phyloP scores from a whole-genome alignment of 2,113 vertebrate genomes.

The Ochotona curzoniae region DNA sequence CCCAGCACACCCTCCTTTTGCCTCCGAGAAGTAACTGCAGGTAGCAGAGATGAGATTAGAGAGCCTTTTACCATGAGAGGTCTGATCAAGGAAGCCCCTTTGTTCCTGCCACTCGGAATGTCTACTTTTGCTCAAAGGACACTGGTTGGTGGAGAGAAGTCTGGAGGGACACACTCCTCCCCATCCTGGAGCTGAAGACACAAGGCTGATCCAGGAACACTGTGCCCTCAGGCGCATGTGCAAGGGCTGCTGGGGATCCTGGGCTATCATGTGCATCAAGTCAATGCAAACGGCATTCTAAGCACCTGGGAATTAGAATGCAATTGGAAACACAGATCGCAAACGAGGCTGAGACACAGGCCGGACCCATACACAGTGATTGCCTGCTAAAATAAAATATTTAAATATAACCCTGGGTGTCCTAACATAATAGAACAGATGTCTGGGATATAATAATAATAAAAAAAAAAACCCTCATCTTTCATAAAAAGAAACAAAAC shows the following conservation, averaged over 20 bases:
- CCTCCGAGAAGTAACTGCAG: neutral
- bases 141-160: fast-evolving
- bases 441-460: neutral
- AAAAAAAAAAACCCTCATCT: neutral
- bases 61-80: neutral
- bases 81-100: neutral
- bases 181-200: neutral
- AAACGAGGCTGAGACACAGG: neutral
- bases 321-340: neutral
- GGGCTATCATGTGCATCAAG: neutral
- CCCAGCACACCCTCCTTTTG: neutral
- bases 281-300: neutral
- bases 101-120: neutral
- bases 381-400: neutral
- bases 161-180: neutral
- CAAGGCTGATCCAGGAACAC: neutral
- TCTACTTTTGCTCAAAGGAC: neutral
- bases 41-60: neutral
- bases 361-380: neutral
- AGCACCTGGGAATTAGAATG: neutral
- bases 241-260: neutral
- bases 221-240: neutral
- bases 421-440: neutral
- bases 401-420: neutral
- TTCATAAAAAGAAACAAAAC: neutral